phyloP scores from a whole-genome alignment of 2,797 vertebrate species.

The Enteromius afrohamiltoni region DNA sequence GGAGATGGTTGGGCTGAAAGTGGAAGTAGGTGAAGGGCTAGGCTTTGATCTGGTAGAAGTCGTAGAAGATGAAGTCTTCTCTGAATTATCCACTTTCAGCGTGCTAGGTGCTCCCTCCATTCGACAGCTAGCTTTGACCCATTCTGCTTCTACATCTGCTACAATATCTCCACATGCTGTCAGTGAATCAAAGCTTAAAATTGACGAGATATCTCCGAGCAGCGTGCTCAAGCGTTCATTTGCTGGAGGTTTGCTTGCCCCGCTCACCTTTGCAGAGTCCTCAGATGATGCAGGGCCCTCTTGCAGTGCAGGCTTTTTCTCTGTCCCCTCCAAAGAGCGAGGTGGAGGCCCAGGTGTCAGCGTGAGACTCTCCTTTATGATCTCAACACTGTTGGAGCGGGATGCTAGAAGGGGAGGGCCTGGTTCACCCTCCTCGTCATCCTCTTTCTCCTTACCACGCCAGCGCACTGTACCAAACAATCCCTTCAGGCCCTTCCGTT shows the following conservation, averaged over 20 bases:
- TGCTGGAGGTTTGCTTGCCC: conserved; percentile 70
- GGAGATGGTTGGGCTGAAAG: conserved; percentile 44
- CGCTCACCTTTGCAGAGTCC: conserved; percentile 63
- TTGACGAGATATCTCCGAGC: conserved; percentile 97
- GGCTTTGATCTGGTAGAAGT: conserved; percentile 64
- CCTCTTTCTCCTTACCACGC: conserved; percentile 83
- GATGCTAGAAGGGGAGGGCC: conserved; percentile 81
- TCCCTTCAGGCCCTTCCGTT: conserved; percentile 87
- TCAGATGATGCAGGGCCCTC: conserved; percentile 59
- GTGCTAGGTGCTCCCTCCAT: conserved; percentile 63
- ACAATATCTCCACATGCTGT: conserved; percentile 93
- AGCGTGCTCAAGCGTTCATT: conserved; percentile 87
- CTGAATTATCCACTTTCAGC: conserved; percentile 33
- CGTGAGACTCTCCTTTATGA: conserved; percentile 81
- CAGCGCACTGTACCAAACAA: conserved; percentile 90
- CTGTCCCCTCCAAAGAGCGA: conserved; percentile 67
- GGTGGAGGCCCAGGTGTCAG: conserved; percentile 75
- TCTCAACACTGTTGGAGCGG: conserved; percentile 81
- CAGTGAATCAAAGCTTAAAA: conserved; percentile 98
- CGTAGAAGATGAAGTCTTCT: conserved; percentile 57
- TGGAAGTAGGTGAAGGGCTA: conserved; percentile 57
- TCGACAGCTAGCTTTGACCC: conserved; percentile 77
- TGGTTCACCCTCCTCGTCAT: conserved; percentile 75
- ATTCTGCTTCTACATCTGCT: conserved; percentile 92
- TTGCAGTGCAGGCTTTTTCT: conserved; percentile 45